A percentile compares a stretch with the other conserved stretches of the same genome.
phyloP scores from a whole-genome alignment of 2,113 vertebrate species.

The Vimba vimba region DNA sequence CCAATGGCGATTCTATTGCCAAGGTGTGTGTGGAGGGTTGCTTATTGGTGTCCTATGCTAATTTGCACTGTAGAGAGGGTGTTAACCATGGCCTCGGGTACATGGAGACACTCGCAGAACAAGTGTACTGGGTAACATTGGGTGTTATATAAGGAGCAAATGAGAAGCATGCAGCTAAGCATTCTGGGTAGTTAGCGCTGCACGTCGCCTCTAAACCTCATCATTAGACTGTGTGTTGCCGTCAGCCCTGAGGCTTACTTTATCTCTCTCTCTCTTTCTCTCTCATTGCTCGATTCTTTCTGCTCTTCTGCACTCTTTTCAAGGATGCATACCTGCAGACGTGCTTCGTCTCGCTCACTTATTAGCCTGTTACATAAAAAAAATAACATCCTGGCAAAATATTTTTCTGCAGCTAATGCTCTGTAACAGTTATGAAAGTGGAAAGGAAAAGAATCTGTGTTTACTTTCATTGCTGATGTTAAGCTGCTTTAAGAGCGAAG shows the following conservation, averaged over 20 bases:
- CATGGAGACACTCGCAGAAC: background rate
- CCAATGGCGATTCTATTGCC: too few relatives aligned
- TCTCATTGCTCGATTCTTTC: background rate
- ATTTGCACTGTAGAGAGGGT: conserved; percentile 32
- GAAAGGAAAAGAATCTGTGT: background rate
- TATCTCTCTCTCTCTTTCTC: background rate
- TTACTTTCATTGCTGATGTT: background rate
- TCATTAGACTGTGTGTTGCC: conserved; percentile 1
- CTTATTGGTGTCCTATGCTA: background rate
- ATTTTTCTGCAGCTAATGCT: background rate
- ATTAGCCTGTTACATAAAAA: conserved; percentile 16
- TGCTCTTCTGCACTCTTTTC: background rate
- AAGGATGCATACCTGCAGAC: conserved; percentile 13
- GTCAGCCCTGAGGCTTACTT: conserved; percentile 21
- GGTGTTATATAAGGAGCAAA: background rate
- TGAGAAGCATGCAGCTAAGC: background rate
- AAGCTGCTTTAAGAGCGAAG: background rate
- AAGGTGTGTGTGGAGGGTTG: too few relatives aligned
- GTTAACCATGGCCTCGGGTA: background rate
- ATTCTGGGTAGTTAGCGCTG: background rate
- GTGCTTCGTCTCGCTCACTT: conserved; percentile 31
- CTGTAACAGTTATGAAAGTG: background rate
- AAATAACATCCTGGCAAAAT: conserved; percentile 21
- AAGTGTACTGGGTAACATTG: conserved; percentile 9
- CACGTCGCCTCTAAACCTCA: background rate